Conservation (phyloP, 2,888 invertebrate genomes). For the Euphydryas editha region DNA sequence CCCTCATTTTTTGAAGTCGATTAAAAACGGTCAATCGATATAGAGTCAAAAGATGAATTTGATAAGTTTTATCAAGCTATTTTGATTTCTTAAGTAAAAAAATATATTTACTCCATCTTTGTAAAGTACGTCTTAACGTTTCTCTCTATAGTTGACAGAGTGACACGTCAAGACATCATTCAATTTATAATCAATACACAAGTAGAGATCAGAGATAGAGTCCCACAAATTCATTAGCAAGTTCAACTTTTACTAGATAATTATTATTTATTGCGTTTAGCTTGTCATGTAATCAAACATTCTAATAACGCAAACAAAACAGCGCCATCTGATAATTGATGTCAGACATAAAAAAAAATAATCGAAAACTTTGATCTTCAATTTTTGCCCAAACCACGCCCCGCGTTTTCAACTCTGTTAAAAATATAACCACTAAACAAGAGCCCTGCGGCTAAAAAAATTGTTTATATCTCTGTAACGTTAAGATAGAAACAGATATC, state of each 20-base stretch:
- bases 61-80: no score
- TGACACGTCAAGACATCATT: no score
- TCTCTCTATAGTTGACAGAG: no score
- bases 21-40: no score
- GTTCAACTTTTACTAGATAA: not conserved
- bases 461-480: not conserved
- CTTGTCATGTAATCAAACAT: not conserved
- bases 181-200: no score
- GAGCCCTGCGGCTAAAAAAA: conserved; percentile 34
- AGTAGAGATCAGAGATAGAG: no score
- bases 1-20: no score
- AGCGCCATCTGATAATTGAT: conserved; percentile 43
- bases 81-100: no score
- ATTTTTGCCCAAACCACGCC: conserved; percentile 66
- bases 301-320: conserved; percentile 45
- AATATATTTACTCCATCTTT: no score
- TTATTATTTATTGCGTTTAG: not conserved
- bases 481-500: conserved; percentile 27
- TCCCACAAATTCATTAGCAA: not conserved
- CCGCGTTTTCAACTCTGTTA: conserved; percentile 63
- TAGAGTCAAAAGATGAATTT: no score
- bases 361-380: conserved; percentile 65
- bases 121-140: no score
- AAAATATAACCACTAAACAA: conserved; percentile 45
- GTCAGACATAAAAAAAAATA: conserved; percentile 46